phyloP scores from a whole-genome alignment of 2,888 invertebrate genomes.

The Lapara coniferarum region DNA sequence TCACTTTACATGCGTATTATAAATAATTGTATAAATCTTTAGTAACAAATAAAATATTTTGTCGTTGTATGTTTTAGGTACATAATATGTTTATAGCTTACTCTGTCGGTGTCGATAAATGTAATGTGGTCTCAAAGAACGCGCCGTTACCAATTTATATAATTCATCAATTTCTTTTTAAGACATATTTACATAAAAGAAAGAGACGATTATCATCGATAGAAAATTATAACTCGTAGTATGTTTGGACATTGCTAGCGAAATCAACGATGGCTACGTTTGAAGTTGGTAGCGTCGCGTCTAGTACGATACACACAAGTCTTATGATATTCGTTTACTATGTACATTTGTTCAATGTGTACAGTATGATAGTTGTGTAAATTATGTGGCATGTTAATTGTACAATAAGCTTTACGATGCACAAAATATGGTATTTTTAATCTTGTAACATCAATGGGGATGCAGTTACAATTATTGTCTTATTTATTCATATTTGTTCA shows the following conservation, averaged over 20 bases:
- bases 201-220: background rate
- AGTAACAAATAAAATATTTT: conserved; percentile 39
- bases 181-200: background rate
- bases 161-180: background rate
- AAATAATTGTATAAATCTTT: conserved; percentile 39
- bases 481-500: conserved; percentile 22
- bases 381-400: conserved; percentile 68
- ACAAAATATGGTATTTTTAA: conserved; percentile 57
- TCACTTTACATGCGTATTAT: conserved; percentile 38
- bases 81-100: conserved; percentile 35
- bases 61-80: conserved; percentile 35
- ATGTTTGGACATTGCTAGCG: background rate
- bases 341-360: conserved; percentile 66
- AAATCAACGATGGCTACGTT: background rate
- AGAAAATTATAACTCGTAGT: background rate
- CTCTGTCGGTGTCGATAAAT: conserved; percentile 45
- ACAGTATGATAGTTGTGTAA: conserved; percentile 62
- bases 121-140: conserved; percentile 30
- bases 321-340: conserved; percentile 51
- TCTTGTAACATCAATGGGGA: conserved; percentile 36
- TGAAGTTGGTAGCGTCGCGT: conserved; percentile 2
- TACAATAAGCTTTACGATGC: conserved; percentile 66
- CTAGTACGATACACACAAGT: conserved; percentile 34
- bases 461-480: conserved; percentile 21
- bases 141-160: background rate